Evolutionary conservation across 2,888 invertebrate genomes (phyloP).

Genomic region (Acholoe squamosa): DNA sequence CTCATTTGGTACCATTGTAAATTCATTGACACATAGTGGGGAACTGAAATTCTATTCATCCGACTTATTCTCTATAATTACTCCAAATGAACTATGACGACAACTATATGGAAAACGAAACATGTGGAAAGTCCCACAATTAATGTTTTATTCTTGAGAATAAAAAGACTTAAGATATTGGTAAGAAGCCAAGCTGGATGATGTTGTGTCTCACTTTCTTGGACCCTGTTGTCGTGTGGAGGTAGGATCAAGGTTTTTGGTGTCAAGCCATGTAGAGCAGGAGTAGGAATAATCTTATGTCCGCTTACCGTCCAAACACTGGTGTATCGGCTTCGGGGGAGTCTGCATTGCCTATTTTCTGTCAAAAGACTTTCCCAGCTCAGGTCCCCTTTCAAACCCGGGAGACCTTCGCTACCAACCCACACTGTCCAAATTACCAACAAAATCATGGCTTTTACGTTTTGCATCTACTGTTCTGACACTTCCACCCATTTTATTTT

Average conservation of each 20-base stretch:
- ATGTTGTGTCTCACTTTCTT: conserved; percentile 63
- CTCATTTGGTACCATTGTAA: too few relatives aligned
- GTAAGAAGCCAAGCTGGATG: conserved; percentile 6
- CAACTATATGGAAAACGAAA: not conserved
- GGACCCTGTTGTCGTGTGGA: conserved; percentile 57
- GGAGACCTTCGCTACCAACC: not conserved
- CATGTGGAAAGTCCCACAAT: not conserved
- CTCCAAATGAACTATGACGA: not conserved
- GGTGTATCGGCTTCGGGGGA: not conserved
- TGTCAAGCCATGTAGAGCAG: conserved; percentile 53
- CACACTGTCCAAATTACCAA: too few relatives aligned
- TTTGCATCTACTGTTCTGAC: too few relatives aligned
- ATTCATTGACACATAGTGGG: not conserved
- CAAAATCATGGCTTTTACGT: not conserved
- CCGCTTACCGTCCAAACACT: conserved; percentile 32
- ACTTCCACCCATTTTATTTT: not conserved
- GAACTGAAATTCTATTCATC: not conserved
- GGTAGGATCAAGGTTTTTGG: conserved; percentile 63
- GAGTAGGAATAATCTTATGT: not conserved
- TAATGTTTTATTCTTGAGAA: conserved; percentile 44
- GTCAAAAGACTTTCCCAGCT: not conserved
- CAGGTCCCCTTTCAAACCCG: not conserved
- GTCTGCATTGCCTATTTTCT: conserved; percentile 41
- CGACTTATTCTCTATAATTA: not conserved
- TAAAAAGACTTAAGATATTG: not conserved